Conservation (phyloP, 1,140 invertebrate species). For the Halyomorpha halys region DNA sequence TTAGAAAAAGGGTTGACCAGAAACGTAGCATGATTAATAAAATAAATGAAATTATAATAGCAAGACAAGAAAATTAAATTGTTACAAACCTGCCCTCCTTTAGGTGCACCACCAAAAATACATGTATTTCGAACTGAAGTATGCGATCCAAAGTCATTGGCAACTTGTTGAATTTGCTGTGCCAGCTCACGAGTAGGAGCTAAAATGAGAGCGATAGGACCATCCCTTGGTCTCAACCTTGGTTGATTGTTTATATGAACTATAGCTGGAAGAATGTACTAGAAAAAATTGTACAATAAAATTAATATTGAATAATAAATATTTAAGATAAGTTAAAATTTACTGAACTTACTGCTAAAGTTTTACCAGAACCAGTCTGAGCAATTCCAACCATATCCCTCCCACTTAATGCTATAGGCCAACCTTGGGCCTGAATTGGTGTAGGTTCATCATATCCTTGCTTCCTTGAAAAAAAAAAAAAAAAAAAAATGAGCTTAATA, state of each 20-base stretch:
- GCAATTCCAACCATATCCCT: constrained; percentile 91
- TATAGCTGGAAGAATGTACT: constrained; percentile 49
- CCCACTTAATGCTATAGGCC: constrained; percentile 88
- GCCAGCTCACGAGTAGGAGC: constrained; percentile 79
- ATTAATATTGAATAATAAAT: no score
- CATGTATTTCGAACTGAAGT: constrained; percentile 72
- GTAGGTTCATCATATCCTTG: constrained; percentile 78
- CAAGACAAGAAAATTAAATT: not conserved
- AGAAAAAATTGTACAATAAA: constrained; percentile 47
- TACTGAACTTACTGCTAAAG: constrained; percentile 49
- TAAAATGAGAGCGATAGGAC: constrained; percentile 62
- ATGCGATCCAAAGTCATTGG: constrained; percentile 63
- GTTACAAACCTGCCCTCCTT: constrained; percentile 44
- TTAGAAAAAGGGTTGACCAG: no score
- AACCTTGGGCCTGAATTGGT: constrained; percentile 80
- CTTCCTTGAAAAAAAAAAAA: constrained; percentile 63
- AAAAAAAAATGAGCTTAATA: not conserved
- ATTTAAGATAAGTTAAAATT: no score
- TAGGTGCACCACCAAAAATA: constrained; percentile 79
- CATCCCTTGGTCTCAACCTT: constrained; percentile 52
- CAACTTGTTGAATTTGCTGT: constrained; percentile 79
- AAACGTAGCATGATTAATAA: no score
- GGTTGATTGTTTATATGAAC: constrained; percentile 70
- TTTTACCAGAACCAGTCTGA: constrained; percentile 90
- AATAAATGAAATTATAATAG: not conserved